Base-by-base conservation (phyloP, 2,888 invertebrate species). In the Drosophila neonasuta region DNA sequence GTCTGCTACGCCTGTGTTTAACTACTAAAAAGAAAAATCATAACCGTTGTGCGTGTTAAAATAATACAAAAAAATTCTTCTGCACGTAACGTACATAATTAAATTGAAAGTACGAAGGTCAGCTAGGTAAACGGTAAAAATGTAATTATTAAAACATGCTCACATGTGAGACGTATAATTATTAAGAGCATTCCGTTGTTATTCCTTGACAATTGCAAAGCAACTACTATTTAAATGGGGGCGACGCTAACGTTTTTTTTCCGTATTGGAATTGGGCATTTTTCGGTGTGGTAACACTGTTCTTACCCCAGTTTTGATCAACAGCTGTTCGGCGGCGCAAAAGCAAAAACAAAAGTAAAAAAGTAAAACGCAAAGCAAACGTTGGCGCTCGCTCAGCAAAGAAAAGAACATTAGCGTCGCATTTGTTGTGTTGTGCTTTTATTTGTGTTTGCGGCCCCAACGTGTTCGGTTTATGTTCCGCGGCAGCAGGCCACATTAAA, bases 241-340 rank as follows among this genome's bases (percentile, higher is more conserved):
- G 10, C 24, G 58, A 52, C 24, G 20, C 9, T 41, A 48, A 48
- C 41, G 46, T 24, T 48, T 57, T n/a, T 36, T 0, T 3, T 36
- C 5, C 36, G 36, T n/a, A 11, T n/a, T 36, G 36, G 36, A 11
- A 36, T 41, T 45, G 44, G 30, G 29, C 46, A 52, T 32, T 49
- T 24, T 32, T 24, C 6, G n/a, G 36, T 61, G 45, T 79, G 79
- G 82, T 50, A 68, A 46, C 82, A 54, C 85, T 74, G 73, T n/a
- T 15, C 13, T 59, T 61, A 71, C 76, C 76, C 76, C 76, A 71
- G 72, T 76, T 76, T 42, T 67, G 79, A 80, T 80, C 79, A 83
- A 80, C 79, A 79, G 79, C 79, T 79, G 79, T 61, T 65, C 45
- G 30, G 34, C 30, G 44, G 60, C 15, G 69, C 63, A 62, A 65